Conservation (phyloP, 2,113 vertebrate genomes). For the Noctilio leporinus region DNA sequence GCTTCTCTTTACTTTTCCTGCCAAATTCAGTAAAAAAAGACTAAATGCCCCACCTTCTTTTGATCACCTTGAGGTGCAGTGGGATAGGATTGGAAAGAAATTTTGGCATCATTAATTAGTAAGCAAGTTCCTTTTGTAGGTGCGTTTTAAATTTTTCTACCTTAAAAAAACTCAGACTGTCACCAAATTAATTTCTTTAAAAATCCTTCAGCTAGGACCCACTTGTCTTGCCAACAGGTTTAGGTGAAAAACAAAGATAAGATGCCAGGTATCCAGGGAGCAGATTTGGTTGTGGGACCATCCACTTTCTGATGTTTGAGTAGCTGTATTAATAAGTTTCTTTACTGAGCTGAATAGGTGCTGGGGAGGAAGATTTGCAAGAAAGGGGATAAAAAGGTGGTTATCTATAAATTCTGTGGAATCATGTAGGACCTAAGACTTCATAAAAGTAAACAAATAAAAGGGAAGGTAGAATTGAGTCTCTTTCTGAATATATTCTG, state of each 20-base stretch:
- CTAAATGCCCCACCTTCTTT: constrained; percentile 47
- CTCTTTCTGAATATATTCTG: background rate
- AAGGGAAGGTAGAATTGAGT: background rate
- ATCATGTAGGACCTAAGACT: background rate
- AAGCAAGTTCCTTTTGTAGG: constrained; percentile 52
- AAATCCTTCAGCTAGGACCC: background rate
- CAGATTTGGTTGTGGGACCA: background rate
- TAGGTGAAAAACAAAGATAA: background rate
- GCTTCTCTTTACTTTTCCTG: constrained; percentile 46
- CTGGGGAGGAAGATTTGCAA: background rate
- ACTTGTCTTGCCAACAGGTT: background rate
- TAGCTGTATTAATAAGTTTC: background rate
- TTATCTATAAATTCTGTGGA: background rate
- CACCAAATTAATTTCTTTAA: background rate
- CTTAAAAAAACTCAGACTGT: constrained; percentile 39
- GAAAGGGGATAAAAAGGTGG: background rate
- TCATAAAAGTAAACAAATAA: background rate
- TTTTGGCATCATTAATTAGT: constrained; percentile 44
- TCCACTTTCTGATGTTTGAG: background rate
- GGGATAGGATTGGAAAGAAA: constrained; percentile 45
- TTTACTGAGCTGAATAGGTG: background rate
- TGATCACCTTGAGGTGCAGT: constrained; percentile 1
- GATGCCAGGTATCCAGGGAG: background rate
- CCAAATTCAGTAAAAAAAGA: constrained; percentile 30
- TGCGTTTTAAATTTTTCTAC: constrained; percentile 56